These are phyloP conservation scores for Bos taurus DNA, from an alignment of 2,113 vertebrate species.

Conservation along the genomic window ARS-UCD2.0 NC_037346.1:54367501-54368000, in stretches of 20 bases:
- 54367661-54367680: background rate
- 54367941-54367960: rapidly evolving
- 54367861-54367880: background rate
- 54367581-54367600: background rate
- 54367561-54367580: background rate
- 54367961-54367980: background rate
- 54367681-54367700: background rate
- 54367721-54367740: background rate
- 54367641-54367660: background rate
- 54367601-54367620: background rate
- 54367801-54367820: rapidly evolving
- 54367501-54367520: background rate
- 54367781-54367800: background rate
- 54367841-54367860: background rate
- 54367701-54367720: background rate
- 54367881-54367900: background rate
- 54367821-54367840: rapidly evolving
- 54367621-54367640: conserved; percentile 27
- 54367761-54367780: background rate
- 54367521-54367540: conserved; percentile 42
- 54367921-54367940: background rate
- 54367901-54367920: rapidly evolving
- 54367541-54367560: background rate
- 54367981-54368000: rapidly evolving
- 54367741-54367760: background rate